These are phyloP conservation scores for Denticeps clupeoides DNA, from an alignment of 2,797 vertebrate species.

Conservation along the genomic window DNA sequence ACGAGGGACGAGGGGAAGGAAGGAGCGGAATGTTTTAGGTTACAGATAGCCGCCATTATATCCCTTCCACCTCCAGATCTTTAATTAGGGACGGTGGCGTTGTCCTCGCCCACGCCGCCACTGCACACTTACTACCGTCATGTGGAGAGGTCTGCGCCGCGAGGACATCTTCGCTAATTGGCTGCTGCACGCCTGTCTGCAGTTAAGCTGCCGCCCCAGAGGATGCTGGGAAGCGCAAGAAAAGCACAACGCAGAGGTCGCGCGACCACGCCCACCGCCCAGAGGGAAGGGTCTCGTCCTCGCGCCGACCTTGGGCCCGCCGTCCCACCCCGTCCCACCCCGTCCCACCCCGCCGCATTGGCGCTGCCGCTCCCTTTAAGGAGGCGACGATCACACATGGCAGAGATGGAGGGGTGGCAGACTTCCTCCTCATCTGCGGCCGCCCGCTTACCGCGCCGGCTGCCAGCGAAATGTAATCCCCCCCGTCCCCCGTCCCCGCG, in stretches of 20 bases:
- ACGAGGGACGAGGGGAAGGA: conserved; percentile 28
- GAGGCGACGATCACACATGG: background rate
- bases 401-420: conserved; percentile 40
- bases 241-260: no score
- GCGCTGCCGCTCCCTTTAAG: conserved; percentile 22
- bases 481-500: conserved; percentile 58
- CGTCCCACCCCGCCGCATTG: background rate
- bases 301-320: background rate
- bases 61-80: no score
- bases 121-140: no score
- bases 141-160: no score
- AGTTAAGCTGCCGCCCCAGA: no score
- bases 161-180: no score
- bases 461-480: conserved; percentile 63
- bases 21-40: conserved; percentile 35
- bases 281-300: background rate
- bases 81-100: no score
- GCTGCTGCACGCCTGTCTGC: no score
- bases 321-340: background rate
- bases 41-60: no score
- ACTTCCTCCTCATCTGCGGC: conserved; percentile 58
- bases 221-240: no score
- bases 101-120: no score
- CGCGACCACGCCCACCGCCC: background rate
- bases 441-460: conserved; percentile 64